These are phyloP conservation scores for Valencia hispanica DNA, from an alignment of 2,797 vertebrate genomes.

Conservation along the genomic window DNA sequence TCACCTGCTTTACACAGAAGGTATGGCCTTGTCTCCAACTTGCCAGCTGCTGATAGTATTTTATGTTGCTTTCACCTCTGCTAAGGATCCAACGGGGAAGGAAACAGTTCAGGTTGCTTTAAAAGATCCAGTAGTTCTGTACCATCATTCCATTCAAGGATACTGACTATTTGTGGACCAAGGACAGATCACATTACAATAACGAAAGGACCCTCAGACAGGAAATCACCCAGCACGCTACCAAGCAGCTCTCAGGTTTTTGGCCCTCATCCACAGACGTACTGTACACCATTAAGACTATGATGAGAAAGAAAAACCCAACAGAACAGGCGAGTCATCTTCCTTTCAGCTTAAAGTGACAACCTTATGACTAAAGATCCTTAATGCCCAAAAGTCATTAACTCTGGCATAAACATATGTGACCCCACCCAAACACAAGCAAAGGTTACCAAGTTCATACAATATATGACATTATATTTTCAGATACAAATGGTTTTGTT, in stretches of 20 bases:
- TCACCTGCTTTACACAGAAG: slow-evolving; percentile 42
- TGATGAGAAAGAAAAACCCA: slow-evolving; percentile 63
- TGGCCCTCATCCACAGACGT: slow-evolving; percentile 50
- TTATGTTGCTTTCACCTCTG: slow-evolving; percentile 56
- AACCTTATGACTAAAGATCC: slow-evolving; percentile 37
- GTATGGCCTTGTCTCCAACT: slow-evolving; percentile 31
- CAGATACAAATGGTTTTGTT: neutral
- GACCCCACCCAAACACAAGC: slow-evolving; percentile 24
- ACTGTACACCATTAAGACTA: slow-evolving; percentile 40
- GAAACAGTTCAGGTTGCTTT: slow-evolving; percentile 63
- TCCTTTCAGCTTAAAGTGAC: slow-evolving; percentile 63
- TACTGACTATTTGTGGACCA: slow-evolving; percentile 78
- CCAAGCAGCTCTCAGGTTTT: slow-evolving; percentile 63
- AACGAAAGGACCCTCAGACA: slow-evolving; percentile 76
- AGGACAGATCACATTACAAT: slow-evolving; percentile 67
- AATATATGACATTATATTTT: neutral
- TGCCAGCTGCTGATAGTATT: slow-evolving; percentile 50
- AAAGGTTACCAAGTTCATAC: neutral
- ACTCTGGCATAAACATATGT: slow-evolving; percentile 21
- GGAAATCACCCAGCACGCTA: slow-evolving; percentile 77
- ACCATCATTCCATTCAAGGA: slow-evolving; percentile 67
- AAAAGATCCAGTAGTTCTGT: slow-evolving; percentile 55
- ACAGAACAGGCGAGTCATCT: slow-evolving; percentile 51
- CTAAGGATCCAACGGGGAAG: slow-evolving; percentile 68
- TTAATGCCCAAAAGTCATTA: slow-evolving; percentile 17